phyloP scores from a whole-genome alignment of 2,113 vertebrate genomes.

The Centropus unirufus region DNA sequence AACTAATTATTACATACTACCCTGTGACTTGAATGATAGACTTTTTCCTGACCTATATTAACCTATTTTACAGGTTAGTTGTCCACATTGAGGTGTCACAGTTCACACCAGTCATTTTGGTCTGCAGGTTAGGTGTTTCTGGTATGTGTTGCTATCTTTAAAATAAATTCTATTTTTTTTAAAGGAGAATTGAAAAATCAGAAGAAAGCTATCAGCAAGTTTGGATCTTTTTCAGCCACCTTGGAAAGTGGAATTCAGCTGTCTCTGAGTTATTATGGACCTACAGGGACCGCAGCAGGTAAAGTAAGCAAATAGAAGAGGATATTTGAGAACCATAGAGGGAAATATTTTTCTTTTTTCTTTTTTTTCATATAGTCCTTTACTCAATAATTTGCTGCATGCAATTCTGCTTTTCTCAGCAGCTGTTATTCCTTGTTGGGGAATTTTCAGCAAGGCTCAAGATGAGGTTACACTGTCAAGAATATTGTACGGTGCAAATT shows the following conservation, averaged over 20 bases:
- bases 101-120: not conserved
- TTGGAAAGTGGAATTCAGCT: slow-evolving; percentile 87
- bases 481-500: slow-evolving; percentile 22
- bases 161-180: not conserved
- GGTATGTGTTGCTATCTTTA: not conserved
- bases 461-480: slow-evolving; percentile 32
- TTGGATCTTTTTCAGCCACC: slow-evolving; percentile 87
- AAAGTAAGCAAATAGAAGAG: slow-evolving; percentile 40
- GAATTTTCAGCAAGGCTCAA: not conserved
- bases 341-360: not conserved
- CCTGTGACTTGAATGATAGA: not conserved
- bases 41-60: not conserved
- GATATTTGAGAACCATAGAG: not conserved
- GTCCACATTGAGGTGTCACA: not conserved
- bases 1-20: not conserved
- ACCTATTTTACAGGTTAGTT: not conserved
- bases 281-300: slow-evolving; percentile 83
- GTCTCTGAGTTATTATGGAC: slow-evolving; percentile 85
- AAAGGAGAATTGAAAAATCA: slow-evolving; percentile 6
- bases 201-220: slow-evolving; percentile 73
- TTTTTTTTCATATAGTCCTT: not conserved
- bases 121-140: not conserved
- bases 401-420: slow-evolving; percentile 18
- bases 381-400: slow-evolving; percentile 3
- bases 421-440: not conserved